phyloP scores from a whole-genome alignment of 1,140 invertebrate species.

The Caerostris extrusa region DNA sequence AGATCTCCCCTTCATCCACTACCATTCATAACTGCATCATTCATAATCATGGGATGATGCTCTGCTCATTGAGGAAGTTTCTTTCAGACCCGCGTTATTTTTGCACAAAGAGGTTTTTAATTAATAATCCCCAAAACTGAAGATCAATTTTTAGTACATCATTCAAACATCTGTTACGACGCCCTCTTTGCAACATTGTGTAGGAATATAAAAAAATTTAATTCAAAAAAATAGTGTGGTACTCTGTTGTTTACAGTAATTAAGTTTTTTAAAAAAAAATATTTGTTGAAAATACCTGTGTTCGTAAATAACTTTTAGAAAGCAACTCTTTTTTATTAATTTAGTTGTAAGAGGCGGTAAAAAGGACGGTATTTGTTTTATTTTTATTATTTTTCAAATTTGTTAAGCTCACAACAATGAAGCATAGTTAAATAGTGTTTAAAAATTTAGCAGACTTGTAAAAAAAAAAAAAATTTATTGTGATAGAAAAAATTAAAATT shows the following conservation, averaged over 20 bases:
- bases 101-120: not conserved
- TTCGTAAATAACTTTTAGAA: not conserved
- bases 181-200: too few relatives aligned
- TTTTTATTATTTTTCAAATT: too few relatives aligned
- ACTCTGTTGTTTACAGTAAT: not conserved
- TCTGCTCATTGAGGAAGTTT: slow-evolving; percentile 12
- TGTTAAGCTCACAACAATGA: too few relatives aligned
- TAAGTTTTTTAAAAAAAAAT: not conserved
- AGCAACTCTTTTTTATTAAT: not conserved
- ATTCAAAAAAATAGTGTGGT: not conserved
- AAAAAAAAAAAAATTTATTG: too few relatives aligned
- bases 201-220: not conserved
- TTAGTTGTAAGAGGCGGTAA: not conserved
- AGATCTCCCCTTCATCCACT: too few relatives aligned
- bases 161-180: slow-evolving; percentile 26
- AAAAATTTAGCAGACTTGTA: too few relatives aligned
- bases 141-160: slow-evolving; percentile 42
- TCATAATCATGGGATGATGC: slow-evolving; percentile 42
- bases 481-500: too few relatives aligned
- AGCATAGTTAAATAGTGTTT: too few relatives aligned
- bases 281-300: not conserved
- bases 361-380: too few relatives aligned
- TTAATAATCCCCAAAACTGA: slow-evolving; percentile 34
- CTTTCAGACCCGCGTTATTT: slow-evolving; percentile 8
- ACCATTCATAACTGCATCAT: not conserved